A percentile compares a stretch with the other conserved stretches of the same genome.
phyloP scores from a whole-genome alignment of 2,113 vertebrate genomes.

The Mesoclemmys tuberculata region DNA sequence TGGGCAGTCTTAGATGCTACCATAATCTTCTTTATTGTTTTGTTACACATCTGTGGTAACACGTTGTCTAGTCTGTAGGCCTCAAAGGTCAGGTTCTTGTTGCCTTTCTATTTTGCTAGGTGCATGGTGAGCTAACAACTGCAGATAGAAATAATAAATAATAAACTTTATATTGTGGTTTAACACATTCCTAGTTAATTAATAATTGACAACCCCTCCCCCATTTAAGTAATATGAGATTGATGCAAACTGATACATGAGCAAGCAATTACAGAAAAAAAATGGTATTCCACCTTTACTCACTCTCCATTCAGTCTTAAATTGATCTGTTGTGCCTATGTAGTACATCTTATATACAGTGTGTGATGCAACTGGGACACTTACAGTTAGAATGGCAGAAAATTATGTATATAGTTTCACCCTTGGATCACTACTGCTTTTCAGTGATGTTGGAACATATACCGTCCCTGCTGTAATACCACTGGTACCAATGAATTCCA shows the following conservation, averaged over 20 bases:
- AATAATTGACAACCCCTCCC: background rate
- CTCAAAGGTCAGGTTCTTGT: background rate
- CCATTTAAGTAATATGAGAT: background rate
- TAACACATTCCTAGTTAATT: background rate
- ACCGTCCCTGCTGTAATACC: background rate
- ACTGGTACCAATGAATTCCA: background rate
- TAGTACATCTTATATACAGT: background rate
- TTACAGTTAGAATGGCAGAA: background rate
- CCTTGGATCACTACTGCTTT: background rate
- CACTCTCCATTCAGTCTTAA: background rate
- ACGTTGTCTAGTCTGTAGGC: background rate
- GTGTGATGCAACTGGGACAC: background rate
- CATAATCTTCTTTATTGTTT: background rate
- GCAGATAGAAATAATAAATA: background rate
- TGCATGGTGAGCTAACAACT: background rate
- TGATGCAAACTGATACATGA: background rate
- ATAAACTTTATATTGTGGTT: background rate
- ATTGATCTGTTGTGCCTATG: background rate
- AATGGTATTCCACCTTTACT: background rate
- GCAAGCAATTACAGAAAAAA: background rate
- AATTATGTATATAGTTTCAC: background rate
- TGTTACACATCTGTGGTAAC: background rate
- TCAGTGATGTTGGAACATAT: background rate
- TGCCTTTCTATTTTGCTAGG: background rate
- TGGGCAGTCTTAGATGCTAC: rapidly evolving